phyloP scores from a whole-genome alignment of 37 sponge, comb jelly and placozoan species.

The Lycopodina hypogea region DNA sequence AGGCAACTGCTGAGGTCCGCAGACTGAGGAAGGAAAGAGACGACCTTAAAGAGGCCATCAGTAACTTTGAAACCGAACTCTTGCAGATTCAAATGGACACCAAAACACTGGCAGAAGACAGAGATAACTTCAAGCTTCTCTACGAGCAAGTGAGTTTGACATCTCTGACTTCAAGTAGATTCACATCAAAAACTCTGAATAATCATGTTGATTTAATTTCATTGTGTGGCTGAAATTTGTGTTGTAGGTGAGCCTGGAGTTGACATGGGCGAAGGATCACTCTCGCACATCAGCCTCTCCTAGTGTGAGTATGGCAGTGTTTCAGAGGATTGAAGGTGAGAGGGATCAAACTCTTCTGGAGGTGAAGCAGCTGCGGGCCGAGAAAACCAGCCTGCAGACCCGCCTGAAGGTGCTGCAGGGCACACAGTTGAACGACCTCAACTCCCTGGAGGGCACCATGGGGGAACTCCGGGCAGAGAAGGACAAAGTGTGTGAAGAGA shows the following conservation, averaged over 20 bases:
- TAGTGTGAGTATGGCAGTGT: slow-evolving; percentile 1
- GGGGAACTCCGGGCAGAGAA: slow-evolving; percentile 56
- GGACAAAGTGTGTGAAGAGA: slow-evolving; percentile 56
- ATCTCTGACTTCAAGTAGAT: not conserved
- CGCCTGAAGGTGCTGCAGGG: slow-evolving; percentile 42
- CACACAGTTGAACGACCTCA: slow-evolving; percentile 36
- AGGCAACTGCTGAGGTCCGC: slow-evolving; percentile 14
- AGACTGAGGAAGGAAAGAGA: slow-evolving; percentile 71
- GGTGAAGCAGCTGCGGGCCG: slow-evolving; percentile 25
- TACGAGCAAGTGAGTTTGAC: slow-evolving; percentile 80
- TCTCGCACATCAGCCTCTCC: slow-evolving; percentile 13
- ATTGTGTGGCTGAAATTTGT: not conserved
- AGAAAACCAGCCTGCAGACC: slow-evolving; percentile 47
- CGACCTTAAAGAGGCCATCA: slow-evolving; percentile 57
- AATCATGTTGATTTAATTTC: too few species aligned
- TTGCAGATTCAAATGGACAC: slow-evolving; percentile 73
- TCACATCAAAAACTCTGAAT: too few species aligned
- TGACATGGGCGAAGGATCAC: slow-evolving; percentile 46
- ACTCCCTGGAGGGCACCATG: slow-evolving; percentile 53
- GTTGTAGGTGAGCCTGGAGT: slow-evolving; percentile 66
- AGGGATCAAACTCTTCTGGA: slow-evolving; percentile 74
- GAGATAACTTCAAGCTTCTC: slow-evolving; percentile 89
- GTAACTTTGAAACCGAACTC: slow-evolving; percentile 60
- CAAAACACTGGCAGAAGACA: slow-evolving; percentile 72
- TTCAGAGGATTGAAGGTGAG: slow-evolving; percentile 64